These are phyloP conservation scores for Paradoxurus hermaphroditus DNA, from an alignment of 2,113 vertebrate genomes.

Conservation along the genomic window DNA sequence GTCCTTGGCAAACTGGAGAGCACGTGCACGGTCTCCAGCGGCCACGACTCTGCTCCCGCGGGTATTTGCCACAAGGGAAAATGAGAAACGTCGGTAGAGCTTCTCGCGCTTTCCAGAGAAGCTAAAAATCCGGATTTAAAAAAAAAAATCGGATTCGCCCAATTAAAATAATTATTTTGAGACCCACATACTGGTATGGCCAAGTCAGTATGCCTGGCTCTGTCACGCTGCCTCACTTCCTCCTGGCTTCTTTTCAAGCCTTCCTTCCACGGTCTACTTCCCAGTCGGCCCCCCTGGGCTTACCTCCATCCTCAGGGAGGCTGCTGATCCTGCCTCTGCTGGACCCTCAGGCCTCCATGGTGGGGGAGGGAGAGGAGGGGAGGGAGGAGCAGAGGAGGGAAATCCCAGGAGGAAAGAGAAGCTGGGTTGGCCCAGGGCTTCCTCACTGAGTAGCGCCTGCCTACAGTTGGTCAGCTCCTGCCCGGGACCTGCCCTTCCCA, in stretches of 20 bases:
- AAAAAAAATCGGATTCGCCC: neutral
- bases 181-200: neutral
- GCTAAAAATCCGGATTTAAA: neutral
- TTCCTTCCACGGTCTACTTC: neutral
- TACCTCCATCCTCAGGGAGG: neutral
- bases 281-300: neutral
- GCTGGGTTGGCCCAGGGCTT: neutral
- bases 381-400: neutral
- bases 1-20: neutral
- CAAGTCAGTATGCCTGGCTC: neutral
- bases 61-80: neutral
- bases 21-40: neutral
- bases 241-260: neutral
- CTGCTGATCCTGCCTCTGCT: neutral
- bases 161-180: neutral
- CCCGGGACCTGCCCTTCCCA: neutral
- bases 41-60: neutral
- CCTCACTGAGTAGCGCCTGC: neutral
- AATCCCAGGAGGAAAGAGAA: neutral
- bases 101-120: neutral
- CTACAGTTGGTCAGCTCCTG: too few species aligned
- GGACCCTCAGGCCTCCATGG: neutral
- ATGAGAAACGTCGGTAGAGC: neutral
- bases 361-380: rapidly evolving
- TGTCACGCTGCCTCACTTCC: rapidly evolving